A percentile compares a stretch with the other conserved stretches of the same genome.
These are phyloP conservation scores for Brienomyrus brachyistius DNA, from an alignment of 2,113 vertebrate species.

Conservation along the genomic window DNA sequence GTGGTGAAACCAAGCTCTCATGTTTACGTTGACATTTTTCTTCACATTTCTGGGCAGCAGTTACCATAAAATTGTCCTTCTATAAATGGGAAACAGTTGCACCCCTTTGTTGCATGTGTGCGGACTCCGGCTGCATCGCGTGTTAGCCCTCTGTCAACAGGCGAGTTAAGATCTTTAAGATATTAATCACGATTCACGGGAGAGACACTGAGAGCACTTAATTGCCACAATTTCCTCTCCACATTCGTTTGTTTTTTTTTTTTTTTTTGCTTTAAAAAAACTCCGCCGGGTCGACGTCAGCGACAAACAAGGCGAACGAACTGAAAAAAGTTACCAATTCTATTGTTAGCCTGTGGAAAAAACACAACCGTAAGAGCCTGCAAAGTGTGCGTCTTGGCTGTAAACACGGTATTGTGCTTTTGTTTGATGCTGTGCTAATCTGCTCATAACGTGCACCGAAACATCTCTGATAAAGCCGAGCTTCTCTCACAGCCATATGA, in stretches of 20 bases:
- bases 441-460: slow-evolving; percentile 13
- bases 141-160: background rate
- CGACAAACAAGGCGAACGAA: background rate
- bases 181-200: slow-evolving; percentile 18
- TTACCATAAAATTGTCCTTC: slow-evolving; percentile 39
- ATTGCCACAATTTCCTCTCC: slow-evolving; percentile 13
- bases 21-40: slow-evolving; percentile 24
- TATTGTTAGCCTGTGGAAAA: background rate
- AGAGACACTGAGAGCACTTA: slow-evolving; percentile 13
- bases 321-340: background rate
- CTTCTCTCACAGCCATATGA: background rate
- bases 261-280: background rate
- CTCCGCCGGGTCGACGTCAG: background rate
- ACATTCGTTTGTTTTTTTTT: background rate
- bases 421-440: slow-evolving; percentile 31
- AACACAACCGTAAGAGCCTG: background rate
- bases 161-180: slow-evolving; percentile 20
- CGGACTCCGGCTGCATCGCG: background rate
- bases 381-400: background rate
- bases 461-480: slow-evolving; percentile 31
- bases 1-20: slow-evolving; percentile 8
- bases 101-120: slow-evolving; percentile 20
- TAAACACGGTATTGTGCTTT: background rate
- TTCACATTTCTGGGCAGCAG: slow-evolving; percentile 27
- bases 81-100: slow-evolving; percentile 22